Evolutionary conservation across 2,797 vertebrate genomes (phyloP).

Genomic region (Botia kubotai): DNA sequence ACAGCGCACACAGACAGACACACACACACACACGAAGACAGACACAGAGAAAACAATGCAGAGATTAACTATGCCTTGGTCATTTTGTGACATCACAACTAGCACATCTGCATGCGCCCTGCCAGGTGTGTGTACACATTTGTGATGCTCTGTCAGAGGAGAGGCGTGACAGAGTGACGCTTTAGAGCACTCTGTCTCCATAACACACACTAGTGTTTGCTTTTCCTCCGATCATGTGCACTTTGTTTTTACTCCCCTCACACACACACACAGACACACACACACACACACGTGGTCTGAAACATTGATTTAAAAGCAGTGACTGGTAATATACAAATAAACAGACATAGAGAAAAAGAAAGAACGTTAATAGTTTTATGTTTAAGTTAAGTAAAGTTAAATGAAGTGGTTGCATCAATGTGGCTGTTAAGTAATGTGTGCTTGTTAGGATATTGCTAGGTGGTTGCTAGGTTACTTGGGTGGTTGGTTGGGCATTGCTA

Average conservation of each 20-base stretch:
- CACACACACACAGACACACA: no score
- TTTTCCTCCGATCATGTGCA: conserved; percentile 18
- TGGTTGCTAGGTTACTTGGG: neutral
- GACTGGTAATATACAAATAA: neutral
- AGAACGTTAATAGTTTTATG: neutral
- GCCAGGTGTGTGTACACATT: neutral
- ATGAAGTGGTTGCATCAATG: neutral
- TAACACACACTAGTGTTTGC: conserved; percentile 33
- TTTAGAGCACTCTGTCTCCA: neutral
- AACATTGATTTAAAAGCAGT: neutral
- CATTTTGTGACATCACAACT: neutral
- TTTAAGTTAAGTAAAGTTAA: neutral
- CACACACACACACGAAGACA: no score
- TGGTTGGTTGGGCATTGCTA: neutral
- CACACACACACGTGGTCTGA: conserved; percentile 10
- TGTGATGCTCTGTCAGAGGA: neutral
- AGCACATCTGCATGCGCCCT: neutral
- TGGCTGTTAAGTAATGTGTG: no score
- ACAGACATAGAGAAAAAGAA: neutral
- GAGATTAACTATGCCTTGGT: no score
- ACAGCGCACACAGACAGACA: no score
- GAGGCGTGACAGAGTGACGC: neutral
- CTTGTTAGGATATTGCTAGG: neutral
- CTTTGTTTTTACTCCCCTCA: conserved; percentile 35
- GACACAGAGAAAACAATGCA: no score